phyloP scores from a whole-genome alignment of 2,113 vertebrate genomes.

The Rhagologus leucostigma region DNA sequence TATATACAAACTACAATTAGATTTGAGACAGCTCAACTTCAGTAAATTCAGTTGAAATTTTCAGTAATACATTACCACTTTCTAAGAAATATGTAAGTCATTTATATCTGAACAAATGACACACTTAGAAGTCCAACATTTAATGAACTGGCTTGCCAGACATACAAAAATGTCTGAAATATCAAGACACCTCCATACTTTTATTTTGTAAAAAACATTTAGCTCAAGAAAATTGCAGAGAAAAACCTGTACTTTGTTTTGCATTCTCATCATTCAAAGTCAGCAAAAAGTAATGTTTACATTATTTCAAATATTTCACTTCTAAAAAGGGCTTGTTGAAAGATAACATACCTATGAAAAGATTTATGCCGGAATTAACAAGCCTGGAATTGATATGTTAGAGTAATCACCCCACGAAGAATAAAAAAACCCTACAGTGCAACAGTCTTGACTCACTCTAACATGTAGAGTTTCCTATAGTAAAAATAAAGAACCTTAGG shows the following conservation, averaged over 20 bases:
- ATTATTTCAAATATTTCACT: neutral
- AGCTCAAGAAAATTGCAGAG: neutral
- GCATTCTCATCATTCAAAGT: neutral
- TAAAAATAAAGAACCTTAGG: neutral
- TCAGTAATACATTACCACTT: neutral
- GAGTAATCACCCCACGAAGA: neutral
- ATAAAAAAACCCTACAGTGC: neutral
- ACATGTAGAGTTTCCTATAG: neutral
- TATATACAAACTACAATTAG: fast-evolving
- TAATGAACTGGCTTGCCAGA: neutral
- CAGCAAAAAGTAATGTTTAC: neutral
- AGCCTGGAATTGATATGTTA: neutral
- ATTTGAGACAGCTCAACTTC: neutral
- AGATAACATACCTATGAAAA: neutral
- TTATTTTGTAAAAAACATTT: neutral
- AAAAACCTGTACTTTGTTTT: neutral
- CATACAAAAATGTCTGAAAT: neutral
- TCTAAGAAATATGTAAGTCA: neutral
- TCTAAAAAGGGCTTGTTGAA: neutral
- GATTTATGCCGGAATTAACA: neutral
- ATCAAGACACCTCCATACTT: neutral
- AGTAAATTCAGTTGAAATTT: neutral
- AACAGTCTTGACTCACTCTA: neutral
- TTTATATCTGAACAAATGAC: neutral
- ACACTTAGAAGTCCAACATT: neutral